phyloP scores from a whole-genome alignment of 2,797 vertebrate genomes.

The Manis pentadactyla region DNA sequence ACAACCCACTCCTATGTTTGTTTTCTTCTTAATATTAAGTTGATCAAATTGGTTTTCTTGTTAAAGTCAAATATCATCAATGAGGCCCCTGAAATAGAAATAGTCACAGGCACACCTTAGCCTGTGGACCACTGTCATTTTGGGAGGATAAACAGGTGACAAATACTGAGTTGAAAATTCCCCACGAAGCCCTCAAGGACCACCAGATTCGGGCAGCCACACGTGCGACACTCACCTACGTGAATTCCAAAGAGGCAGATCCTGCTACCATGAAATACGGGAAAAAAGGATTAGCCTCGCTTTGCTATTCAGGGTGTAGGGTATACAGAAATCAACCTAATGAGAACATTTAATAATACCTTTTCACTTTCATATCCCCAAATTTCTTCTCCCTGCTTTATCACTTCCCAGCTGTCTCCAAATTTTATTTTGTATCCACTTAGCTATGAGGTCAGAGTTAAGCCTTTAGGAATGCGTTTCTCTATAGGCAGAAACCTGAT shows the following conservation, averaged over 20 bases:
- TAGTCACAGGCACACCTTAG: neutral
- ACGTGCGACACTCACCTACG: conserved; percentile 2
- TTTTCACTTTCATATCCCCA: conserved; percentile 27
- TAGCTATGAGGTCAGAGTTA: conserved; percentile 78
- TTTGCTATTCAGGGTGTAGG: neutral
- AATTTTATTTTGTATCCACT: conserved; percentile 74
- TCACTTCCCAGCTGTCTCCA: conserved; percentile 75
- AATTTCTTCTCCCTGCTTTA: neutral
- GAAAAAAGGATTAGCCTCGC: neutral
- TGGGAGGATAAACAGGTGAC: neutral
- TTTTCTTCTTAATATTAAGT: conserved; percentile 18
- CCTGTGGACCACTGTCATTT: neutral
- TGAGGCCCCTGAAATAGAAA: neutral
- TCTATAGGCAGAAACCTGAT: conserved; percentile 80
- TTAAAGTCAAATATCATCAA: neutral
- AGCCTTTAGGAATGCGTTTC: conserved; percentile 77
- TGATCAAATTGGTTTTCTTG: conserved; percentile 8
- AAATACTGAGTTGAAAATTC: neutral
- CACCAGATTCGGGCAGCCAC: neutral
- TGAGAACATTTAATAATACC: conserved; percentile 48
- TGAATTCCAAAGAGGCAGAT: neutral
- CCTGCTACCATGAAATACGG: neutral
- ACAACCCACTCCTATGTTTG: neutral
- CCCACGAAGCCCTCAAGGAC: neutral
- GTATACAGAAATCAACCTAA: neutral